Evolutionary conservation across 2,797 vertebrate species (phyloP).

Genomic region (Bradypus variegatus): DNA sequence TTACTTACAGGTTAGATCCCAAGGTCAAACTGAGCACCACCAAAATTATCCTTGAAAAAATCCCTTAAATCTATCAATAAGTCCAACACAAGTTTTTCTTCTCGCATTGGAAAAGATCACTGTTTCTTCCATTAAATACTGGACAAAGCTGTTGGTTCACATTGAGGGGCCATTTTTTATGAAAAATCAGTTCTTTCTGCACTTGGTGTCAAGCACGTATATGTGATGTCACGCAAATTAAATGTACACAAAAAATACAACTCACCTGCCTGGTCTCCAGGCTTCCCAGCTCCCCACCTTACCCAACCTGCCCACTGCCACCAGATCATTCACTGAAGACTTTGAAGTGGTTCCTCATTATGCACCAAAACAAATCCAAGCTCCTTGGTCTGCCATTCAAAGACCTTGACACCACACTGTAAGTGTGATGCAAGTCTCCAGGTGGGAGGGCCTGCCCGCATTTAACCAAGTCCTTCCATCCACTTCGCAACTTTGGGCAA

Average conservation of each 20-base stretch:
- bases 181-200: neutral
- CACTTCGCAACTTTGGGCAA: neutral
- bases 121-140: neutral
- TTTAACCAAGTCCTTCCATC: neutral
- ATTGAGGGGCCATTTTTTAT: neutral
- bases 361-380: neutral
- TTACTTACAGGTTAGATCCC: neutral
- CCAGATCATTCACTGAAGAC: neutral
- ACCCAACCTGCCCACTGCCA: neutral
- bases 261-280: neutral
- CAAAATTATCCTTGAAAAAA: neutral
- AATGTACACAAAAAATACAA: neutral
- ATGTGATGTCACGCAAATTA: neutral
- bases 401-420: neutral
- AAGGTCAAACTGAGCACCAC: neutral
- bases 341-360: neutral
- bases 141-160: neutral
- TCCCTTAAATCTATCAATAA: too few relatives aligned
- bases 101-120: neutral
- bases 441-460: neutral
- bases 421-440: neutral
- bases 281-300: neutral
- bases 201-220: neutral
- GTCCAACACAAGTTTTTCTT: neutral
- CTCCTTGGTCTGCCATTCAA: neutral